These are phyloP conservation scores for Eidolon helvum DNA, from an alignment of 2,113 vertebrate species.

Conservation along the genomic window DNA sequence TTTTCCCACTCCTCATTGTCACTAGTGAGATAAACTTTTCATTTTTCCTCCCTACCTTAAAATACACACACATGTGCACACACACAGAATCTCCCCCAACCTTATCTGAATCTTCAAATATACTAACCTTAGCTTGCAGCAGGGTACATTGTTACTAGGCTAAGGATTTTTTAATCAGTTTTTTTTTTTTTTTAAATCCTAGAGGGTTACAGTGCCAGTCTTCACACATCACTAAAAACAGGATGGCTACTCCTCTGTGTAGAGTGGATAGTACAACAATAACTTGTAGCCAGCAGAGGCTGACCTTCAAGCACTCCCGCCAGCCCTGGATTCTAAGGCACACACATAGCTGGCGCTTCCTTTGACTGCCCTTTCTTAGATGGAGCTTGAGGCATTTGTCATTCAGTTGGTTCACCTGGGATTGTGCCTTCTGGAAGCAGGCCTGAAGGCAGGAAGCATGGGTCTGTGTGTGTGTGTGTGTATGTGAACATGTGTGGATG, in stretches of 20 bases:
- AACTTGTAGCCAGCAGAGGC: neutral
- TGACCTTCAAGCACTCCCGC: neutral
- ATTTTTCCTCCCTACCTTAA: neutral
- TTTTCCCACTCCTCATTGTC: neutral
- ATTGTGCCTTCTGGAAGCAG: neutral
- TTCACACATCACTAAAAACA: neutral
- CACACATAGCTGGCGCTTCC: neutral
- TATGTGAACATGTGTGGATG: too few relatives aligned
- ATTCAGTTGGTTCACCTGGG: neutral
- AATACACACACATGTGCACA: neutral
- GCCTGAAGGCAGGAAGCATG: neutral
- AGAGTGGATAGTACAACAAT: neutral
- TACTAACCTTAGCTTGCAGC: conserved; percentile 33
- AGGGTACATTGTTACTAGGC: neutral
- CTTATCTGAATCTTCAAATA: conserved; percentile 60
- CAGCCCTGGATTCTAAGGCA: neutral
- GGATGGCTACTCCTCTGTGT: neutral
- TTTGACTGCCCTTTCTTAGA: neutral
- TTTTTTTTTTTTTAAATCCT: neutral
- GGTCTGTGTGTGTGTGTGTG: too few relatives aligned
- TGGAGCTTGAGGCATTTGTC: neutral
- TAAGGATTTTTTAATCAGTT: conserved; percentile 56
- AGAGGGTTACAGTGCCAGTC: neutral
- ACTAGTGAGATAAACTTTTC: neutral
- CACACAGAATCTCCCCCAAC: neutral